phyloP scores from a whole-genome alignment of 2,113 vertebrate species.

The Geococcyx californianus region DNA sequence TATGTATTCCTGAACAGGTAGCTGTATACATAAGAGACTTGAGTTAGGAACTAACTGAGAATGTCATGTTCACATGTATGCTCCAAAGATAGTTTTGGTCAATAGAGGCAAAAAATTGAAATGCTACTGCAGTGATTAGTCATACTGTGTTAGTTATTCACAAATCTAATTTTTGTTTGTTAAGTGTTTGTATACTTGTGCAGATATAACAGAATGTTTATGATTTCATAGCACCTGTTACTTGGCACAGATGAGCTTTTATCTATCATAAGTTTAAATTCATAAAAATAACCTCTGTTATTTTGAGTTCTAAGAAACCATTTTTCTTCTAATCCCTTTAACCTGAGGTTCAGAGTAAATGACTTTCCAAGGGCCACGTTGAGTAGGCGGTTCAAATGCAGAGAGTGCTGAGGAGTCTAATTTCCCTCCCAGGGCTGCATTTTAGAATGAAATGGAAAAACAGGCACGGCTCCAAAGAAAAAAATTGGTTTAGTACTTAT shows the following conservation, averaged over 20 bases:
- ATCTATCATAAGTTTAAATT: neutral
- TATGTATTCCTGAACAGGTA: neutral
- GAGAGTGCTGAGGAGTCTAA: neutral
- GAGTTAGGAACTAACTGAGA: neutral
- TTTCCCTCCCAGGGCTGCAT: neutral
- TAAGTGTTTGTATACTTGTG: neutral
- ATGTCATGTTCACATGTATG: neutral
- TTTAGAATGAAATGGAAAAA: neutral
- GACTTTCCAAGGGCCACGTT: constrained; percentile 14
- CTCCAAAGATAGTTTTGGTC: neutral
- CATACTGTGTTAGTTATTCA: neutral
- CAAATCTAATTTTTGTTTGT: neutral
- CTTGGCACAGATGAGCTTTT: neutral
- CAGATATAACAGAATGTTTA: neutral
- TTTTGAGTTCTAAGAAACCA: neutral
- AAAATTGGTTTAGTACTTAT: neutral
- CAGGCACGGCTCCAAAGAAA: neutral
- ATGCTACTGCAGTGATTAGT: neutral
- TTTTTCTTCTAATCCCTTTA: constrained; percentile 3
- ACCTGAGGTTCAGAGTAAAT: neutral
- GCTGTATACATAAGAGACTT: neutral
- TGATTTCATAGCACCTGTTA: neutral
- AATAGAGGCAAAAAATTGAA: neutral
- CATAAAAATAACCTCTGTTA: neutral
- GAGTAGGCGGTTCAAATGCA: constrained; percentile 35